These are phyloP conservation scores for Teleogryllus occipitalis DNA, from an alignment of 1,140 invertebrate genomes.

Conservation along the genomic window DNA sequence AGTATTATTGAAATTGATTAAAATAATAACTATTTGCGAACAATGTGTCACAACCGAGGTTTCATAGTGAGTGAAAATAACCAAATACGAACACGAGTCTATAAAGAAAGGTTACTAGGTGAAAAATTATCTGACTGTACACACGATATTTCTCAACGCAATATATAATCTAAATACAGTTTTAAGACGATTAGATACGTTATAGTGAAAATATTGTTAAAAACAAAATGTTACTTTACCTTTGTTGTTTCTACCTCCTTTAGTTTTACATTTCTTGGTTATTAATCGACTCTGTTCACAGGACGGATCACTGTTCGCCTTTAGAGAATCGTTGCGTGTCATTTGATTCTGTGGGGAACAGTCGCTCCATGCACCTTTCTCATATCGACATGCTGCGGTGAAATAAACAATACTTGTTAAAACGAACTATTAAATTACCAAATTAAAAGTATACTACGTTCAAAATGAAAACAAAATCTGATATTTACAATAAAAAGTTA, in stretches of 20 bases:
- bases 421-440: background rate
- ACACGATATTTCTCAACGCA: no score
- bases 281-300: constrained; percentile 62
- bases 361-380: constrained; percentile 63
- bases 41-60: no score
- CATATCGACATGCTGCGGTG: constrained; percentile 61
- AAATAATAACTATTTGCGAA: no score
- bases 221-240: constrained; percentile 24
- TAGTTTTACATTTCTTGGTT: constrained; percentile 67
- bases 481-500: no score
- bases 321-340: constrained; percentile 60
- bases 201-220: no score
- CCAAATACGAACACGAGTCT: no score
- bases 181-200: no score
- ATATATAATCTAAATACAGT: no score
- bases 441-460: background rate
- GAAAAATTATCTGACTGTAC: no score
- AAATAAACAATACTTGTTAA: constrained; percentile 13
- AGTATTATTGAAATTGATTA: no score
- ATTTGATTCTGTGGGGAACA: constrained; percentile 59
- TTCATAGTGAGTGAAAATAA: no score
- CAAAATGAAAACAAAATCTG: background rate
- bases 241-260: constrained; percentile 50
- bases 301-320: constrained; percentile 60
- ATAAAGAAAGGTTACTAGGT: no score